phyloP scores from a whole-genome alignment of 2,113 vertebrate genomes.

The Megalops atlanticus region DNA sequence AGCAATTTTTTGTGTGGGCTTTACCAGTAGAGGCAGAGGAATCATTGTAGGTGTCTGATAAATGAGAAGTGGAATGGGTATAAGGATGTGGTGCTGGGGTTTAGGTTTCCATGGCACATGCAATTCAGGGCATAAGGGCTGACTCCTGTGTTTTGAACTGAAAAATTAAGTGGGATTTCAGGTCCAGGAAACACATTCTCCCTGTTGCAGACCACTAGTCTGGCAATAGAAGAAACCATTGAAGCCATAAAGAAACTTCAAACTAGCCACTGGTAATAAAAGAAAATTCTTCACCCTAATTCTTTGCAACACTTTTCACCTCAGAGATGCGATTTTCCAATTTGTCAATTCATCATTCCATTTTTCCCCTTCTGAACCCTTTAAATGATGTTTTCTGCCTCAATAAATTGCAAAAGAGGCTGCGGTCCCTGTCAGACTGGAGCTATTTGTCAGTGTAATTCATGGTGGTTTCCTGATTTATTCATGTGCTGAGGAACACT shows the following conservation, averaged over 20 bases:
- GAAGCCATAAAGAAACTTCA: neutral
- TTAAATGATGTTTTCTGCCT: neutral
- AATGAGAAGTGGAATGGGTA: neutral
- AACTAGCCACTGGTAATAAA: neutral
- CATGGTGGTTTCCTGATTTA: neutral
- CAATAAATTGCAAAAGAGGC: neutral
- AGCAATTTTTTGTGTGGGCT: neutral
- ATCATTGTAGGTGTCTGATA: neutral
- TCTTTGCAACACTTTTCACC: neutral
- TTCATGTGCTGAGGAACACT: conserved; percentile 3
- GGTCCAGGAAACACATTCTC: neutral
- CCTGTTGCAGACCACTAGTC: too few relatives aligned
- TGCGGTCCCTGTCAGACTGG: neutral
- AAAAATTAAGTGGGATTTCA: neutral
- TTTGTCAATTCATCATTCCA: neutral
- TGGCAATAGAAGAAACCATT: too few relatives aligned
- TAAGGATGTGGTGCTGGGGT: neutral
- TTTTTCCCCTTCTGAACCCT: neutral
- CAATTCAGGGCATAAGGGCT: neutral
- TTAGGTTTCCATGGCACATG: neutral
- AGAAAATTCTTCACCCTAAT: neutral
- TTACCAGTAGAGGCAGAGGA: neutral
- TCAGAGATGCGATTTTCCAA: neutral
- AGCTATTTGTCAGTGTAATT: conserved; percentile 17
- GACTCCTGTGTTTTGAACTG: neutral